Percentiles rank a stretch among this genome's conserved stretches.
phyloP scores from a whole-genome alignment of 1,140 invertebrate genomes.

The Trachelipus rathkii region DNA sequence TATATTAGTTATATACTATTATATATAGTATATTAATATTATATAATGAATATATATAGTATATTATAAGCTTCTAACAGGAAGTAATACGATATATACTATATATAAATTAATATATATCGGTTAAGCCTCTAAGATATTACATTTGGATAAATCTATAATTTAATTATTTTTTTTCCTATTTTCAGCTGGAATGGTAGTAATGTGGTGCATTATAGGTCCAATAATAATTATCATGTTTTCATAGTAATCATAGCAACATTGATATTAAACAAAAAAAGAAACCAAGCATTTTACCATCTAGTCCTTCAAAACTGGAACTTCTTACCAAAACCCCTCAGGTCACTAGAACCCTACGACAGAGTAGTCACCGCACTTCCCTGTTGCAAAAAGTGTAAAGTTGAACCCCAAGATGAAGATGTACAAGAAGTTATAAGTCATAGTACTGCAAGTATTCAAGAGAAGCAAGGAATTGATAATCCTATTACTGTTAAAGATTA shows the following conservation, averaged over 20 bases:
- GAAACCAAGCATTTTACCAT: conserved; percentile 52
- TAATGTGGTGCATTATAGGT: conserved; percentile 36
- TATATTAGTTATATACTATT: neutral
- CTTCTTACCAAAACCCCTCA: conserved; percentile 54
- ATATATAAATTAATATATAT: neutral
- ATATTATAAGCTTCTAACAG: too few species aligned
- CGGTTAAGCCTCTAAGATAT: neutral
- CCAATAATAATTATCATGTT: conserved; percentile 46
- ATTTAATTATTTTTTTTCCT: neutral
- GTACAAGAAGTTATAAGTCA: neutral
- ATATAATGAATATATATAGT: neutral
- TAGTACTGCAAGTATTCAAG: neutral
- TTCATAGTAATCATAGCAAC: conserved; percentile 48
- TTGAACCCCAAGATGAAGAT: neutral
- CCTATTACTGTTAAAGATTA: neutral
- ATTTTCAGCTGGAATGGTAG: conserved; percentile 42
- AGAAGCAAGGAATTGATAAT: neutral
- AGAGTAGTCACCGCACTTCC: conserved; percentile 39
- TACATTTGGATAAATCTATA: neutral
- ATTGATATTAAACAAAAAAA: conserved; percentile 52
- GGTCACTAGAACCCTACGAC: conserved; percentile 53
- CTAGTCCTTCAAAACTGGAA: conserved; percentile 54
- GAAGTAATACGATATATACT: neutral
- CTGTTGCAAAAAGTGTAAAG: conserved; percentile 34
- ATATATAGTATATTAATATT: neutral